Conservation (phyloP, 2,888 invertebrate genomes). For the Drosophila melanosoma region DNA sequence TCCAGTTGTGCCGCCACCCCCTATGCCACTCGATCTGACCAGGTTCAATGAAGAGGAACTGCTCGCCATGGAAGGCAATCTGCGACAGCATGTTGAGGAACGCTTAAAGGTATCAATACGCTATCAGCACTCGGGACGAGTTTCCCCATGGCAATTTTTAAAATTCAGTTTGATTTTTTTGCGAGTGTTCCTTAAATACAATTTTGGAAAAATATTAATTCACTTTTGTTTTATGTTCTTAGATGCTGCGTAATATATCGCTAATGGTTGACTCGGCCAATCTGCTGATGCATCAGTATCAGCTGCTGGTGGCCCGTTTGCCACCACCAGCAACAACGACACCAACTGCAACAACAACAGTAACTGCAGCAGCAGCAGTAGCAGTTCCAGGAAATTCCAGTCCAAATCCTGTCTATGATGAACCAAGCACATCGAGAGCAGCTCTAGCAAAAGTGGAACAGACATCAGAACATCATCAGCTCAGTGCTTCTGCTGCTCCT, state of each 20-base stretch:
- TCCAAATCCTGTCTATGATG: conserved; percentile 50
- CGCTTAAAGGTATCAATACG: conserved; percentile 89
- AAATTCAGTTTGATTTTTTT: not conserved
- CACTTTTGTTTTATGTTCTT: conserved; percentile 70
- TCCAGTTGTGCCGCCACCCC: conserved; percentile 88
- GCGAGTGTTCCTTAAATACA: not conserved
- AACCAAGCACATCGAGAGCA: conserved; percentile 69
- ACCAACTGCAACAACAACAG: conserved; percentile 17
- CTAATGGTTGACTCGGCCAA: conserved; percentile 96
- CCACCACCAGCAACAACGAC: conserved; percentile 71
- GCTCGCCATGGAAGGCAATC: conserved; percentile 94
- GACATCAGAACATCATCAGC: conserved; percentile 28
- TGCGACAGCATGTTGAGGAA: conserved; percentile 95
- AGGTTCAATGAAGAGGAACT: conserved; percentile 93
- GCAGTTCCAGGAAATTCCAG: conserved; percentile 23
- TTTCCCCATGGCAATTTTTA: not conserved
- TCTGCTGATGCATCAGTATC: conserved; percentile 97
- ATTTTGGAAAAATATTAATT: not conserved
- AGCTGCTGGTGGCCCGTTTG: conserved; percentile 88
- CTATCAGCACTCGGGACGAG: conserved; percentile 57
- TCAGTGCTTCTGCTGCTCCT: conserved; percentile 22
- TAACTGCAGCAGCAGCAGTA: conserved; percentile 2
- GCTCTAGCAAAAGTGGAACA: conserved; percentile 45
- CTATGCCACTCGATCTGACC: conserved; percentile 91
- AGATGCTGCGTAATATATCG: conserved; percentile 93